Evolutionary conservation across 2,113 vertebrate species (phyloP).

Genomic region (Orthonyx spaldingii): DNA sequence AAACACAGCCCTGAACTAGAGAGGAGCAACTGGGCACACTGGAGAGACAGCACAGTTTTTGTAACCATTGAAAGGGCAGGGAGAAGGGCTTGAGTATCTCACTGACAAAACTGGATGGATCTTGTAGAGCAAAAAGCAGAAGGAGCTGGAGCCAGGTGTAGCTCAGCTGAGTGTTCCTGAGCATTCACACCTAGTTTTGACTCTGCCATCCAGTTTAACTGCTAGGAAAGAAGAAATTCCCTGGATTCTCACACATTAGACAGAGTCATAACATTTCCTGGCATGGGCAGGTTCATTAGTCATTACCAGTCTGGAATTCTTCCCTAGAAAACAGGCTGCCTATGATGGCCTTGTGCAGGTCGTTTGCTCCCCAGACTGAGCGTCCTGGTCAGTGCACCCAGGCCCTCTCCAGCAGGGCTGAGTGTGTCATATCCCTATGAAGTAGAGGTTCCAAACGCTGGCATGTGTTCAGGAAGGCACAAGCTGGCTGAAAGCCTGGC

Average conservation of each 20-base stretch:
- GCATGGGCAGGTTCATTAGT: neutral
- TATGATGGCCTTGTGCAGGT: neutral
- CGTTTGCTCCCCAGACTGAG: neutral
- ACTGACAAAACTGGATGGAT: neutral
- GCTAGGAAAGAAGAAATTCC: neutral
- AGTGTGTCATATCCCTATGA: rapidly evolving
- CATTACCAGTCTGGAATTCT: neutral
- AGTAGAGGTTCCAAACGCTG: neutral
- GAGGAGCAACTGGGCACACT: neutral
- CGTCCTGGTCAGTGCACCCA: no score
- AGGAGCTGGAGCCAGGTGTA: neutral
- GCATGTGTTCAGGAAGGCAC: neutral
- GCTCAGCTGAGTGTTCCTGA: neutral
- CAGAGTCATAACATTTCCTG: neutral
- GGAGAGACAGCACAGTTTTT: neutral
- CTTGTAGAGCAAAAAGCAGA: neutral
- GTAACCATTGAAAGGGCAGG: neutral
- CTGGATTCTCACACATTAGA: neutral
- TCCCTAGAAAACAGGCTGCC: neutral
- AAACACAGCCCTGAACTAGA: neutral
- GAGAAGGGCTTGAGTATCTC: neutral
- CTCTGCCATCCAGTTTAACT: neutral
- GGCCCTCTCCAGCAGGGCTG: rapidly evolving
- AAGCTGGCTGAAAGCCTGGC: neutral
- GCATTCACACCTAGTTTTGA: neutral